phyloP scores from a whole-genome alignment of 2,888 invertebrate species.

The Amblyjoppa fuscipennis region DNA sequence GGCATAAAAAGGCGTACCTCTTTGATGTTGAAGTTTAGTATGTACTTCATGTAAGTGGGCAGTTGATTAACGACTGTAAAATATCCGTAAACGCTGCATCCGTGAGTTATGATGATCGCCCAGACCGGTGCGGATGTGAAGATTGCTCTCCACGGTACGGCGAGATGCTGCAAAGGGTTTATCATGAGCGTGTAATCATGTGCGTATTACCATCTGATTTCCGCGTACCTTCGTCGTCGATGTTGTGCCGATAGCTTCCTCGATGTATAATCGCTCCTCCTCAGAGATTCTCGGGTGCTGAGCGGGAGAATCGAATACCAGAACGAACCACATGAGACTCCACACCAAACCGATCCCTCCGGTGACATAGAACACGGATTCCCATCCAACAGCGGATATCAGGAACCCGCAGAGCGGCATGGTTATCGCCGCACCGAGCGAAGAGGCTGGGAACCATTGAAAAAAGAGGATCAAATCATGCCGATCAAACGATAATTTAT shows the following conservation, averaged over 20 bases:
- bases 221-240: slow-evolving; percentile 85
- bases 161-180: slow-evolving; percentile 81
- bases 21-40: slow-evolving; percentile 92
- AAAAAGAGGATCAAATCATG: slow-evolving; percentile 9
- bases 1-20: slow-evolving; percentile 86
- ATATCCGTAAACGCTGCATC: slow-evolving; percentile 94
- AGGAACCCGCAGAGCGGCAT: slow-evolving; percentile 95
- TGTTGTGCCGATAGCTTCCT: slow-evolving; percentile 90
- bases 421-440: slow-evolving; percentile 95
- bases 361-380: slow-evolving; percentile 95
- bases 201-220: neutral
- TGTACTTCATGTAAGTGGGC: slow-evolving; percentile 94
- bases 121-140: slow-evolving; percentile 92
- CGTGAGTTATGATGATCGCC: slow-evolving; percentile 94
- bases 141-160: slow-evolving; percentile 92
- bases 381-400: slow-evolving; percentile 94
- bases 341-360: slow-evolving; percentile 91
- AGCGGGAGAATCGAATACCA: slow-evolving; percentile 93
- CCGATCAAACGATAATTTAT: neutral
- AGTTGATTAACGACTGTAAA: slow-evolving; percentile 95
- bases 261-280: slow-evolving; percentile 90
- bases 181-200: neutral
- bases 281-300: slow-evolving; percentile 93
- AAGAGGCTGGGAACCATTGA: slow-evolving; percentile 89
- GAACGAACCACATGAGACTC: slow-evolving; percentile 93